Conservation (phyloP, 2,797 vertebrate genomes). For the Trichosurus vulpecula region DNA sequence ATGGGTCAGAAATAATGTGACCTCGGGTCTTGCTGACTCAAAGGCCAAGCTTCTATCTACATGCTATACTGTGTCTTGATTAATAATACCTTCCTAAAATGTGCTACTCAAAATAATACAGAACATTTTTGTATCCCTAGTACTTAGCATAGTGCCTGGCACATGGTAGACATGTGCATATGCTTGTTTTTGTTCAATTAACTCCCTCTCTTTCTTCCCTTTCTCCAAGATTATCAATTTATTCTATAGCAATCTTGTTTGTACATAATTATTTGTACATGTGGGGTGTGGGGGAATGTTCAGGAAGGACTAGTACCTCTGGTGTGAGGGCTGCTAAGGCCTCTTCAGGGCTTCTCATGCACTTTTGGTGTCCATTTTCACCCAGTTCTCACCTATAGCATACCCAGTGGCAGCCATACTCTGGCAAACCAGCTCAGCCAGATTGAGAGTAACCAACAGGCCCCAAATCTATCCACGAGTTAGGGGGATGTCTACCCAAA, state of each 20-base stretch:
- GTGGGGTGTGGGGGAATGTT: background rate
- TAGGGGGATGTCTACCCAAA: background rate
- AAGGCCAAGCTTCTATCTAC: too few species aligned
- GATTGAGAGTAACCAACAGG: background rate
- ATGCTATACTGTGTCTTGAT: background rate
- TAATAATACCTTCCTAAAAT: background rate
- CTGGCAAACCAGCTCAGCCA: background rate
- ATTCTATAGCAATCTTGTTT: background rate
- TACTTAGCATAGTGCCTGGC: background rate
- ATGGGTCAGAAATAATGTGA: background rate
- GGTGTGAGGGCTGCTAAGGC: background rate
- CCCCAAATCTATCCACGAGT: background rate
- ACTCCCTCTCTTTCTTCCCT: background rate
- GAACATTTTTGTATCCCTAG: background rate
- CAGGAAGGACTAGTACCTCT: background rate
- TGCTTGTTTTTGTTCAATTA: background rate
- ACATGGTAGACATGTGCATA: background rate
- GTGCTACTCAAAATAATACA: background rate
- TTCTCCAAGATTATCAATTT: background rate
- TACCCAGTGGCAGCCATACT: background rate
- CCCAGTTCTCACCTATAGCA: background rate
- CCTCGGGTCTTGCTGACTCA: background rate
- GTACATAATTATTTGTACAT: background rate
- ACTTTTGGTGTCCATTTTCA: background rate
- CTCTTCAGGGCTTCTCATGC: background rate